Evolutionary conservation across 2,888 invertebrate species (phyloP), one percentile per base, ranked within the genome.

Genomic region (Liopterus haemorrhoidalis): DNA sequence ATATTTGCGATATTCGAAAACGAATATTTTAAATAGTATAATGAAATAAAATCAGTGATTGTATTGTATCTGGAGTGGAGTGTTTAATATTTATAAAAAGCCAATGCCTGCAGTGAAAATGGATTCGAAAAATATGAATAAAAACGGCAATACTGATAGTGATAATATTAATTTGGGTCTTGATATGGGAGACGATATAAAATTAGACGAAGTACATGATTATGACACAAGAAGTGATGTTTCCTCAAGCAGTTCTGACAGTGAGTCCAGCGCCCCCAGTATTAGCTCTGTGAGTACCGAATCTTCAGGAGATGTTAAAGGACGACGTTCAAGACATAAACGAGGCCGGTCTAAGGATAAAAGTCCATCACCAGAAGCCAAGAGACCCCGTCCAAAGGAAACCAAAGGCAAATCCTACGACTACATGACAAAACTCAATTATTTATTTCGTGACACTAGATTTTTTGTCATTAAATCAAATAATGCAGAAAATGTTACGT

Each of bases 381-480:
- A 69, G 57, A 56, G 67, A 35, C 56, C 65, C n/a, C 64, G 67
- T 27, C 60, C 65, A 9, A 64, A 62, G 54, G 66, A 67, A 42
- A 63, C 61, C 40, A 70, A 69, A 54, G 70, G 74, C 44, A 84
- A 84, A 66, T 82, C 81, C 6, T 87, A 88, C 62, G 89, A 90
- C 70, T 90, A 88, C 60, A 76, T 84, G 70, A 87, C 88, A 16
- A 89, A 91, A 70, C 70, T 96, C 54, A 93, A 91, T 71, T 94
- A 95, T 69, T 75, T 97, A 55, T 95, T 96, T 69, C 79, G 93
- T 55, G 93, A 93, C 65, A 89, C 96, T 36, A 78, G 86, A 54
- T 96, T 93, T 73, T 96, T 95, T 71, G 79, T 97, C 46, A 95
- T 97, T 59, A 97, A 97, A 71, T 95, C 95, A 38, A 96, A 95